Conservation (phyloP, 2,113 vertebrate species). For the Gasterosteus nipponicus region DNA sequence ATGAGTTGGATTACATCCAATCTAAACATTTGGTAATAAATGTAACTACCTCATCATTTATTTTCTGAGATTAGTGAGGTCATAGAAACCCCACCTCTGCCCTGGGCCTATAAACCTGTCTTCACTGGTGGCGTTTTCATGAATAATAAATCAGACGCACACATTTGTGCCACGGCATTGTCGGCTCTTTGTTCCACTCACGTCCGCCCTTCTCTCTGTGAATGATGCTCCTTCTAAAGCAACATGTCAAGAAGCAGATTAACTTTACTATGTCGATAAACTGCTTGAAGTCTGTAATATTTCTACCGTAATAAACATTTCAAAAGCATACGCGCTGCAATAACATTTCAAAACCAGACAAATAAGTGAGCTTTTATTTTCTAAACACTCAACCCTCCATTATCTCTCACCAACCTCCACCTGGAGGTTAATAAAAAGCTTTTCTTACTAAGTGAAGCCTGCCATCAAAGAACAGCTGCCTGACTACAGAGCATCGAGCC, state of each 20-base stretch:
- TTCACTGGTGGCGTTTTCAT: not conserved
- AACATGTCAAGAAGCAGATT: not conserved
- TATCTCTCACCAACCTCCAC: conserved; percentile 51
- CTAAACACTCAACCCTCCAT: conserved; percentile 46
- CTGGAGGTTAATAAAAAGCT: conserved; percentile 71
- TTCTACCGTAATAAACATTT: not conserved
- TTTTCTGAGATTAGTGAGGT: not conserved
- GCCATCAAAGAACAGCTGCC: conserved; percentile 62
- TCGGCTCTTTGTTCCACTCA: no score
- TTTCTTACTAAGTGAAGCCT: conserved; percentile 55
- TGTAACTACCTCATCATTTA: not conserved
- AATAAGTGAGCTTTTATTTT: conserved; percentile 27
- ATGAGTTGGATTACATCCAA: not conserved
- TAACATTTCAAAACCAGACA: not conserved
- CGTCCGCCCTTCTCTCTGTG: no score
- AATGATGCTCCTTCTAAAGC: not conserved
- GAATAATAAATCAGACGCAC: not conserved
- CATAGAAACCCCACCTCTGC: not conserved
- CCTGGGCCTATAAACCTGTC: not conserved
- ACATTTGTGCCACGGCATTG: not conserved
- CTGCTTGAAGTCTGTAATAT: not conserved
- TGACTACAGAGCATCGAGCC: conserved; percentile 34
- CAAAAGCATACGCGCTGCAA: not conserved
- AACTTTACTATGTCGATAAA: not conserved
- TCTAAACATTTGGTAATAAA: not conserved